Evolutionary conservation across 2,888 invertebrate genomes (phyloP), one percentile per base, ranked within the genome.

Genomic region (Alcis repandata): DNA sequence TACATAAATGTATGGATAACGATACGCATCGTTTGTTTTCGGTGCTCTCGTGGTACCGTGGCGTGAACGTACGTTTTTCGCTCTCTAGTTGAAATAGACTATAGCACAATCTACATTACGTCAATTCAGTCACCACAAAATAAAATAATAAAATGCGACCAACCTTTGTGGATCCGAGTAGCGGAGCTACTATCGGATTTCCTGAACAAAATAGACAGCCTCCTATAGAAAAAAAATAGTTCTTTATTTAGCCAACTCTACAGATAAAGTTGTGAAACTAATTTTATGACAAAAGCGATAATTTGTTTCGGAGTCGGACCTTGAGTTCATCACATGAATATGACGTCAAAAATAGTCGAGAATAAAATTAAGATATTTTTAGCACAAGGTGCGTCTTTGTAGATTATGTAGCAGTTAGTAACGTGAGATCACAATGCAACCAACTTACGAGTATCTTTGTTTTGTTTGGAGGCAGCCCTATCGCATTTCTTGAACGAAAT

Each of bases 291-390:
- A n/a, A n/a, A n/a, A n/a, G n/a, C 27, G 27, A 27, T 27, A 27
- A 27, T 27, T 27, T 27, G 27, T 27, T 6, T 27, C 3, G 27
- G 6, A 27, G 27, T 27, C 45, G 22, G 22, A 17, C 22, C 20
- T 46, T 46, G 45, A 46, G 22, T 13, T 46, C 8, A 46, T 22
- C 22, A 46, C 0, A 45, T 22, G 52, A 20, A 52, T 38, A 20
- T 52, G 38, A 52, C 40, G 22, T 53, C 53, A 45, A 0, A 10
- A n/a, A 9, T 6, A n/a, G n/a, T 27, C 40, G 41, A 41, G 17
- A 27, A 11, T 38, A 17, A 32, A 41, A 41, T 15, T 22, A 15
- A 20, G 15, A 27, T 32, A 56, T 20, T 38, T 36, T 45, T 13
- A 20, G 22, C 20, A 22, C 20, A 45, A 20, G 45, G 45, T 45